Conservation (phyloP, 2,888 invertebrate species). For the Salticus scenicus region DNA sequence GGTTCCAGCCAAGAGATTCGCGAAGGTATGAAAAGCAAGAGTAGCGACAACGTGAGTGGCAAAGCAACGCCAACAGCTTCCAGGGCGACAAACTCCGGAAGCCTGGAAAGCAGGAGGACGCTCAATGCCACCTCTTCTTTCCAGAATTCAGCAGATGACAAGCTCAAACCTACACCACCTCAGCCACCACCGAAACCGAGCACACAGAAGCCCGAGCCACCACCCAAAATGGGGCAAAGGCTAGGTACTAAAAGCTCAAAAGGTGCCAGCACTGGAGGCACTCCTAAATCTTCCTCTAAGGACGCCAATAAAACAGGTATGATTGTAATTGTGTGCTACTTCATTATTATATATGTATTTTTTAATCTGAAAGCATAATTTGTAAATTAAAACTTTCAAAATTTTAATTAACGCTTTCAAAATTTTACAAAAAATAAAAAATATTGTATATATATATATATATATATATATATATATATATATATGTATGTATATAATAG, state of each 20-base stretch:
- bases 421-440: too few relatives aligned
- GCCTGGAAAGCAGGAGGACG: constrained; percentile 90
- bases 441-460: too few relatives aligned
- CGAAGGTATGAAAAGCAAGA: constrained; percentile 83
- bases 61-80: constrained; percentile 31
- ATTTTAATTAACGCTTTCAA: too few relatives aligned
- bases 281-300: constrained; percentile 27
- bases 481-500: too few relatives aligned
- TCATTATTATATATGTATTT: too few relatives aligned
- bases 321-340: too few relatives aligned
- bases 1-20: constrained; percentile 55
- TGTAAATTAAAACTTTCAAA: too few relatives aligned
- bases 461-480: too few relatives aligned
- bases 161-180: constrained; percentile 8
- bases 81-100: constrained; percentile 66
- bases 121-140: constrained; percentile 87
- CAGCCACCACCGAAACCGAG: constrained; percentile 39
- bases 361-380: too few relatives aligned
- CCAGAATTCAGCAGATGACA: constrained; percentile 54
- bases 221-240: constrained; percentile 27
- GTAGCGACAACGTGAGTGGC: constrained; percentile 87
- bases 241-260: constrained; percentile 43
- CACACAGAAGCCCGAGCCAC: constrained; percentile 43
- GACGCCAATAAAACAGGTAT: constrained; percentile 10
- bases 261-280: constrained; percentile 21